Percentiles rank a stretch among this genome's conserved stretches.
phyloP scores from a whole-genome alignment of 2,797 vertebrate genomes.

The Eremophila alpestris region DNA sequence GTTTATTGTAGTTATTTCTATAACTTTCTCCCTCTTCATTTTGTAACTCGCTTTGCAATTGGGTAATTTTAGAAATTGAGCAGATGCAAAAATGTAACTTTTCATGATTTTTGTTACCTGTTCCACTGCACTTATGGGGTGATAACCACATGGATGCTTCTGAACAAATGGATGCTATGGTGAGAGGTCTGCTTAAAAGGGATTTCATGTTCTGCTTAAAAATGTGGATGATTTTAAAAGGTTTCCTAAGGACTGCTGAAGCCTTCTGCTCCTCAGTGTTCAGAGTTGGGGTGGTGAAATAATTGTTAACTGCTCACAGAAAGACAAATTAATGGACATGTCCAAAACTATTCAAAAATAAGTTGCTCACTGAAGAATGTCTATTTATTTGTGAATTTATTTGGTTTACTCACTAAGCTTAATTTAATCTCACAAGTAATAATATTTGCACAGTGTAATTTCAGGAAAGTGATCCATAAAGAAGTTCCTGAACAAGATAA shows the following conservation, averaged over 20 bases:
- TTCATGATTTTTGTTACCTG: neutral
- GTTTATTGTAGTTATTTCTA: neutral
- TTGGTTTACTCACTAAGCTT: neutral
- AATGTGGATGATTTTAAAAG: neutral
- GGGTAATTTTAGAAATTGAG: neutral
- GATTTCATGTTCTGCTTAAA: neutral
- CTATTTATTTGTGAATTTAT: conserved; percentile 14
- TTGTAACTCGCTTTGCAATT: neutral
- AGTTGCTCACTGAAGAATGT: neutral
- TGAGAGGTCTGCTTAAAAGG: neutral
- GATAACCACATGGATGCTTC: neutral
- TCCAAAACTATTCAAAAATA: neutral
- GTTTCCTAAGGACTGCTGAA: neutral
- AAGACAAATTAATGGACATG: neutral
- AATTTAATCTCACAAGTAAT: neutral
- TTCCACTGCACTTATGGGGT: neutral
- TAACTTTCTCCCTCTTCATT: neutral
- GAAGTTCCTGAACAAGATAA: neutral
- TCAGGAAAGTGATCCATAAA: neutral
- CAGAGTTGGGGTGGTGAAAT: neutral
- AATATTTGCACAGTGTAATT: neutral
- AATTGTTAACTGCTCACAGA: neutral
- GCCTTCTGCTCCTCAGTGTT: neutral
- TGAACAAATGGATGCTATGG: neutral
- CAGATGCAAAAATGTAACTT: neutral